Base-by-base conservation (phyloP, 2,888 invertebrate species). In the Lasioglossum figueresi region DNA sequence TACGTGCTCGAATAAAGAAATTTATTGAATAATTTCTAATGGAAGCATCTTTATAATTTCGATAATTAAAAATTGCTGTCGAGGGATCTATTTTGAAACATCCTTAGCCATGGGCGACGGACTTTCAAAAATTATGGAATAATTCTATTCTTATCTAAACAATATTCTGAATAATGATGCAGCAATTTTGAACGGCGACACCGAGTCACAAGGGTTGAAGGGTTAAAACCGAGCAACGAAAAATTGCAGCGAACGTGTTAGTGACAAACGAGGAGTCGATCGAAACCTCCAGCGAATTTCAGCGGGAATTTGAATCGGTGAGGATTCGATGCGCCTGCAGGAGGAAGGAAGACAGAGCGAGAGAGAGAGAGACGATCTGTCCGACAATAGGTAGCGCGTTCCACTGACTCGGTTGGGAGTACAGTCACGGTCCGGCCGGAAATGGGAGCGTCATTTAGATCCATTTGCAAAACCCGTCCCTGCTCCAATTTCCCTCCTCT, bases 391-490 rank as follows among this genome's bases (percentile, higher is more conserved):
- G 34, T 6, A 66, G 45, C 66, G 37, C 14, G 23, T 81, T 83
- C 72, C 16, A 81, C 72, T 56, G 71, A 63, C 43, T 23, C 23
- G 37, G 37, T 68, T 68, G 68, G 48, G 31, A 16, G 40, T 66
- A 31, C 66, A 56, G 68, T 68, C 68, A 37, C 48, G 72, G 63
- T 48, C 72, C 48, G 19, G 14, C 52, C 76, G 73, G 82, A 74
- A 83, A 83, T 48, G 56, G 56, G n/a, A 48, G 68, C 74, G 77
- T 72, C 88, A 72, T 78, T 88, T 78, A 48, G 82, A 77, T 56
- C 82, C 83, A 83, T 77, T 77, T 70, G 82, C 76, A 68, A 68
- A 82, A 82, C 71, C 59, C 52, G n/a, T 66, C 27, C 31, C 34
- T 31, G 83, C 68, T 82, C 82, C 77, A 77, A 82, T 84, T 77